Conservation (phyloP, 2,888 invertebrate species). For the Cheilosia soror region DNA sequence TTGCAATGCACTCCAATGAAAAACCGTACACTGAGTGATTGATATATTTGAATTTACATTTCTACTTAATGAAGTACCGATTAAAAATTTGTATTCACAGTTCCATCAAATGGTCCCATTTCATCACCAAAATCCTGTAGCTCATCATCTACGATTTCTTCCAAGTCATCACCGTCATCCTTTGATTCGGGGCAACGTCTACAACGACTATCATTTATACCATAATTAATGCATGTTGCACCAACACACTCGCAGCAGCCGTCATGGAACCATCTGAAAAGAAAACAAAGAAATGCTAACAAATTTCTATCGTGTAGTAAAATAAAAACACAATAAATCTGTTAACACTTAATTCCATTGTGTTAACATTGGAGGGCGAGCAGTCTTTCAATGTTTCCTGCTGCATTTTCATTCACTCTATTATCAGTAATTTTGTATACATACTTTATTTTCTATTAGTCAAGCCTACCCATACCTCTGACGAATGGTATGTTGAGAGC, state of each 20-base stretch:
- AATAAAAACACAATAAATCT: slow-evolving; percentile 55
- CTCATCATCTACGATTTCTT: slow-evolving; percentile 81
- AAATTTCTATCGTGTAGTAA: slow-evolving; percentile 5
- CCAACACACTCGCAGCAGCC: slow-evolving; percentile 98
- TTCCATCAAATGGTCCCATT: slow-evolving; percentile 84
- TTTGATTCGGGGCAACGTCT: slow-evolving; percentile 87
- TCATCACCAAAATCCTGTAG: slow-evolving; percentile 87
- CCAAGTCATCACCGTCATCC: slow-evolving; percentile 85
- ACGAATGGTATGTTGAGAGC: neutral
- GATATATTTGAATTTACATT: slow-evolving; percentile 32
- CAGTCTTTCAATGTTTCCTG: slow-evolving; percentile 15
- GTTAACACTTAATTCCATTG: slow-evolving; percentile 48
- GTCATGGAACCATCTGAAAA: slow-evolving; percentile 92
- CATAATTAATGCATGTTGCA: slow-evolving; percentile 94
- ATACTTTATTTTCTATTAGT: slow-evolving; percentile 32
- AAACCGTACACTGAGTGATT: slow-evolving; percentile 15
- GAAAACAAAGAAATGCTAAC: slow-evolving; percentile 12
- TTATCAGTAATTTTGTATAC: slow-evolving; percentile 36
- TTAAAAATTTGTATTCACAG: slow-evolving; percentile 79
- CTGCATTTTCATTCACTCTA: neutral
- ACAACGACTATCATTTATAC: slow-evolving; percentile 93
- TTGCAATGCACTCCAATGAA: slow-evolving; percentile 20
- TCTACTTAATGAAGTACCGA: slow-evolving; percentile 12
- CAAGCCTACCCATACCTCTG: neutral
- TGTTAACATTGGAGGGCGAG: slow-evolving; percentile 11